A percentile compares a stretch with the other conserved stretches of the same genome.
Evolutionary conservation across 2,797 vertebrate species (phyloP).

Genomic region (Paguma larvata): DNA sequence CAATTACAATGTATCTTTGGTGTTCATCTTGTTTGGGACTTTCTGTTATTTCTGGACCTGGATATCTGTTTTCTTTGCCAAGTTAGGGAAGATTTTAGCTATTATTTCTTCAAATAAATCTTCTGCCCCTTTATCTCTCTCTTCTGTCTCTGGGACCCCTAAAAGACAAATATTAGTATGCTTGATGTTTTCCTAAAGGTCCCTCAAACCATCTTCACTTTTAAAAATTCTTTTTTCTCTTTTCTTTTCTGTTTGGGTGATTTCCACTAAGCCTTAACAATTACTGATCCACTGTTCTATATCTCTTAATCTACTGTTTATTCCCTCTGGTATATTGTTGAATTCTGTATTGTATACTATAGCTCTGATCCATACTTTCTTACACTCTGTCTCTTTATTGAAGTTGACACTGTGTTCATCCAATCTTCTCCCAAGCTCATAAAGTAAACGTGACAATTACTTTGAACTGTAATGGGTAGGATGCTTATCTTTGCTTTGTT

Average conservation of each 20-base stretch:
- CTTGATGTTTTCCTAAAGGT: background rate
- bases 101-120: background rate
- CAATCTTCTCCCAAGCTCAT: background rate
- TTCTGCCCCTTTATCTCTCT: background rate
- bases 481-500: background rate
- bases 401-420: background rate
- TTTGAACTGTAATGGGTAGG: background rate
- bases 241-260: background rate
- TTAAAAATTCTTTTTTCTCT: background rate
- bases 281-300: background rate
- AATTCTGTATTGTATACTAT: background rate
- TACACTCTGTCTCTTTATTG: background rate
- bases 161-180: background rate
- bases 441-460: background rate
- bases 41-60: background rate
- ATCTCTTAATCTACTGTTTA: background rate
- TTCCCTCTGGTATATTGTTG: background rate
- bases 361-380: background rate
- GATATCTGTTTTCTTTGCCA: background rate
- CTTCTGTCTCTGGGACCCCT: background rate
- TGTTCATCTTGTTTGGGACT: background rate
- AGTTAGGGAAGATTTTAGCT: background rate
- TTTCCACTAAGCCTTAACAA: background rate
- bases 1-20: background rate
- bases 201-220: background rate